Evolutionary conservation across 2,888 invertebrate species (phyloP), one percentile per base, ranked within the genome.

Genomic region (Fabriciana adippe): DNA sequence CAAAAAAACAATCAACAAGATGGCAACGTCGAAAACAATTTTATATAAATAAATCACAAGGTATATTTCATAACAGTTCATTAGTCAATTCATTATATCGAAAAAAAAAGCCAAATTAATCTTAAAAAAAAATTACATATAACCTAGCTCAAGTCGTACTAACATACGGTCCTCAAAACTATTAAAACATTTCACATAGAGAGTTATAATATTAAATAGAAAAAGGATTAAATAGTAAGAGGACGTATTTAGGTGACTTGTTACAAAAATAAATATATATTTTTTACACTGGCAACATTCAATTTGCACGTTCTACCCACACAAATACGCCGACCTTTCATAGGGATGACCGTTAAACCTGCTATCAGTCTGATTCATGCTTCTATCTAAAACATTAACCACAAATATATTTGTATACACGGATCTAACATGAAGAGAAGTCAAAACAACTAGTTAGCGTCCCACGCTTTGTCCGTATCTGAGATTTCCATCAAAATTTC

Each of bases 341-440:
- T 87, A 86, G 88, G 87, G 59, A 65, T 71, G 65, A 84, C 83
- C 84, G 85, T 86, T 26, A 85, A 74, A 82, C 79, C 83, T 82
- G 84, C 11, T 81, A 48, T 90, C 90, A 90, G 91, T 90, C 91
- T 86, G 89, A 83, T 81, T 76, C 85, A 81, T 83, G 82, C 85
- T 84, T 81, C 84, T 78, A 77, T 79, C 85, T 86, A 85, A 85
- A 80, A 86, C 83, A 84, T 85, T 83, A 86, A 90, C 88, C 87
- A 90, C 89, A 89, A 85, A 88, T 82, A 86, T 86, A 83, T 81
- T 85, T 87, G 87, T 87, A 86, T 86, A 91, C 87, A 88, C 80
- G 80, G 83, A 88, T 85, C 89, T 88, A 90, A 90, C 86, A 86
- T 79, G 82, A 81, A 87, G 86, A 76, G 78, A 81, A 85, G 83